These are phyloP conservation scores for Atethmia centrago DNA, from an alignment of 2,888 invertebrate genomes.

Conservation along the genomic window DNA sequence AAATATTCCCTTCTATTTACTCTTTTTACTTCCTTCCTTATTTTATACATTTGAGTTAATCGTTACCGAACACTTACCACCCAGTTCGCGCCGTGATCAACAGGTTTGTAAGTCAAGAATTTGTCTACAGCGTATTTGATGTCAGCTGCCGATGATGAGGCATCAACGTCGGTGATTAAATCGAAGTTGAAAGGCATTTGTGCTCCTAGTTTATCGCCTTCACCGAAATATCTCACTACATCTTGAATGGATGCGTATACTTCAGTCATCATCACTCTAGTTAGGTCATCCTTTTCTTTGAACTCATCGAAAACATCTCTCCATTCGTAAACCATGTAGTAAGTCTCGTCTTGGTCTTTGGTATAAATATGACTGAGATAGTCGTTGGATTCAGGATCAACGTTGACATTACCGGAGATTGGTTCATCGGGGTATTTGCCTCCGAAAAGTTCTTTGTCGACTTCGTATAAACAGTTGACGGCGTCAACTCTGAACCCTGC, in stretches of 20 bases:
- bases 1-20: slow-evolving; percentile 47
- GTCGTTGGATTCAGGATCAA: slow-evolving; percentile 87
- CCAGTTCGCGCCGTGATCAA: slow-evolving; percentile 93
- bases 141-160: slow-evolving; percentile 91
- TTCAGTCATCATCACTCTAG: slow-evolving; percentile 94
- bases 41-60: slow-evolving; percentile 20
- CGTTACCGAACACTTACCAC: slow-evolving; percentile 90
- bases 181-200: slow-evolving; percentile 95
- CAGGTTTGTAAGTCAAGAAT: slow-evolving; percentile 92
- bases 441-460: slow-evolving; percentile 83
- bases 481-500: slow-evolving; percentile 97
- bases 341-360: slow-evolving; percentile 91
- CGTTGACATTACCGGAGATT: slow-evolving; percentile 80
- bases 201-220: slow-evolving; percentile 90
- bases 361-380: slow-evolving; percentile 92
- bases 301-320: slow-evolving; percentile 91
- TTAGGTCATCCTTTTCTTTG: slow-evolving; percentile 81
- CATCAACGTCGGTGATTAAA: slow-evolving; percentile 91
- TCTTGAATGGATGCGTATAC: slow-evolving; percentile 92
- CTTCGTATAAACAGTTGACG: slow-evolving; percentile 92
- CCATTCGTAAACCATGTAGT: slow-evolving; percentile 92
- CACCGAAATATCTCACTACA: slow-evolving; percentile 92
- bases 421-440: slow-evolving; percentile 91
- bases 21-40: slow-evolving; percentile 14
- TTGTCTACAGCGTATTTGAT: slow-evolving; percentile 91